phyloP scores from a whole-genome alignment of 2,797 vertebrate species.

The Acrossocheilus wenchowensis region DNA sequence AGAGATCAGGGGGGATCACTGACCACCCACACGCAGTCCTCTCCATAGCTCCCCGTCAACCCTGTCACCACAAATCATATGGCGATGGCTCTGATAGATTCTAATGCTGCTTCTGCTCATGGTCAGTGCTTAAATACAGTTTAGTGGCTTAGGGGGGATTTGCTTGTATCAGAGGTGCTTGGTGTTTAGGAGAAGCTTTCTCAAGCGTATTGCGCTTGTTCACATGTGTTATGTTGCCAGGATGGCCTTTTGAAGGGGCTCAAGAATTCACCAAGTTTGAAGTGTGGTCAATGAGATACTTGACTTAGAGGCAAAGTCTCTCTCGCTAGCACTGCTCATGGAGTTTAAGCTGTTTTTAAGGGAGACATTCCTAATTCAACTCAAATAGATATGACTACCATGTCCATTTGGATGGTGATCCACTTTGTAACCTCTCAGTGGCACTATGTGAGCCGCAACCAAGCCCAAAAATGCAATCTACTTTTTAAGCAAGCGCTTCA shows the following conservation, averaged over 20 bases:
- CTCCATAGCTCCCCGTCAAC: slow-evolving; percentile 56
- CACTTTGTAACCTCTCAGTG: slow-evolving; percentile 10
- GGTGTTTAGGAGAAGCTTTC: slow-evolving; percentile 74
- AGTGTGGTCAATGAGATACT: slow-evolving; percentile 74
- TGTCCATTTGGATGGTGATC: slow-evolving; percentile 29
- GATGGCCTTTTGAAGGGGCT: slow-evolving; percentile 75
- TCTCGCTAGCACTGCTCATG: slow-evolving; percentile 27
- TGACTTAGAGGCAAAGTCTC: slow-evolving; percentile 50
- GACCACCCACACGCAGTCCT: slow-evolving; percentile 67
- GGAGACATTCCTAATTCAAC: slow-evolving; percentile 52
- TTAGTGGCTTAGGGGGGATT: slow-evolving; percentile 85
- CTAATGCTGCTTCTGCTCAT: slow-evolving; percentile 78
- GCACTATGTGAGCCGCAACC: neutral
- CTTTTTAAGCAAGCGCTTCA: neutral
- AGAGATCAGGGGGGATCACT: slow-evolving; percentile 82
- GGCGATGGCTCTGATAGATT: slow-evolving; percentile 60
- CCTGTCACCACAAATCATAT: slow-evolving; percentile 48
- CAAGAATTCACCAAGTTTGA: slow-evolving; percentile 69
- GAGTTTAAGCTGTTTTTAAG: slow-evolving; percentile 53
- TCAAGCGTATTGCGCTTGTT: slow-evolving; percentile 60
- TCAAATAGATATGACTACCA: slow-evolving; percentile 48
- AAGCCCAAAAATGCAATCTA: slow-evolving; percentile 1
- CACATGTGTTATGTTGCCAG: slow-evolving; percentile 64
- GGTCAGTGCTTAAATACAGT: slow-evolving; percentile 83
- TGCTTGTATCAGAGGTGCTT: slow-evolving; percentile 81